Evolutionary conservation across 1,140 invertebrate genomes (phyloP), one percentile per base, ranked within the genome.

Genomic region (Ladona fulva): DNA sequence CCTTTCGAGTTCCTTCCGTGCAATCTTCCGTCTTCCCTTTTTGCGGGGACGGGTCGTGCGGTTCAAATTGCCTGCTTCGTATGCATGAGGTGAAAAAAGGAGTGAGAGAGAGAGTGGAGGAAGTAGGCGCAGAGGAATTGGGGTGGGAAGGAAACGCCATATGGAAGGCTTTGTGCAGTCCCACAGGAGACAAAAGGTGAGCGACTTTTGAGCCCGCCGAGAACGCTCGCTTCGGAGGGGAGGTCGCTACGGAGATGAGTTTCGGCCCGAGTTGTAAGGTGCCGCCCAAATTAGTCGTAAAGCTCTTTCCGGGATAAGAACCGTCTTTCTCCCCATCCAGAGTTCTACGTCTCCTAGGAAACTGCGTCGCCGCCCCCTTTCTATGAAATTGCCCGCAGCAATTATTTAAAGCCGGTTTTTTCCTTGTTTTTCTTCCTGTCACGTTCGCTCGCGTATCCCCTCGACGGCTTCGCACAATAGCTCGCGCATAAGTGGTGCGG

Each of bases 101-200:
- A 66, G 52, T 6, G 12, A 66, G 52, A 66, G 16, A 52, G 44
- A 11, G 44, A 19, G 10, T 52, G 10, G 44, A 19, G 10, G 19
- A 52, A 52, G 44, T 19, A 19, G 44, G 44, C 44, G 44, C 10
- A 10, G 44, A 52, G 44, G 44, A 19, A 19, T 52, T 52, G 44
- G 44, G 19, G 44, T 52, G 44, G 14, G 52, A 3, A 66, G n/a
- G 52, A 66, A 66, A 66, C 16, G 52, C 52, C 16, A 66, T 66
- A 22, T 16, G n/a, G 52, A 66, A 16, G 52, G 52, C 52, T 66
- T 66, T 66, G 52, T 22, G 52, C 52, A 22, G 52, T 66, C 52
- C 52, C 52, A 22, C 52, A 66, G 52, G 52, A 66, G 52, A 66
- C 52, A 66, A 66, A 66, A 66, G 52, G 52, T 66, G 52, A 66